These are phyloP conservation scores for Engraulis encrasicolus DNA, from an alignment of 2,113 vertebrate genomes.

Conservation along the genomic window DNA sequence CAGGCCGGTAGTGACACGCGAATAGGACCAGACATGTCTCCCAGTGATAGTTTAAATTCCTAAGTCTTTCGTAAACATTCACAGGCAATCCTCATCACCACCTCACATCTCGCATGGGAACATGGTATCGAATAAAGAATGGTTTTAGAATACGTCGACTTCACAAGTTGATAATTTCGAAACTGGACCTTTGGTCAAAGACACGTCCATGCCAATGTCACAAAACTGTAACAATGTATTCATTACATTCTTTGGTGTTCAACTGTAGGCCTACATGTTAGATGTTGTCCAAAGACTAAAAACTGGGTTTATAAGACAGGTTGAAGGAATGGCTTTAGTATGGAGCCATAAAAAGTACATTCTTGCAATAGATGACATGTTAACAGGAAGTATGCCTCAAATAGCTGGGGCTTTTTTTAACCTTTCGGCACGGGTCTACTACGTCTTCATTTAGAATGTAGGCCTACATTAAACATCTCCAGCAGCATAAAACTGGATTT, in stretches of 20 bases:
- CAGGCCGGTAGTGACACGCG: neutral
- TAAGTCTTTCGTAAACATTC: neutral
- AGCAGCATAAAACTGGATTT: neutral
- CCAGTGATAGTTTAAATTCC: slow-evolving; percentile 2
- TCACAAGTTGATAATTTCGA: neutral
- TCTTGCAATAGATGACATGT: slow-evolving; percentile 13
- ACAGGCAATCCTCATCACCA: neutral
- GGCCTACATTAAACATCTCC: neutral
- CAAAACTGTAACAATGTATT: neutral
- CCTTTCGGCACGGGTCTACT: neutral
- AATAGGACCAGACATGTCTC: slow-evolving; percentile 8
- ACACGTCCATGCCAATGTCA: neutral
- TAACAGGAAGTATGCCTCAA: slow-evolving; percentile 5
- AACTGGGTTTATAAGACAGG: neutral
- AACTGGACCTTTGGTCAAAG: neutral
- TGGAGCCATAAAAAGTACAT: neutral
- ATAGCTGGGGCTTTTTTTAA: slow-evolving; percentile 9
- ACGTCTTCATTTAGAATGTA: neutral
- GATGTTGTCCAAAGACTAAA: neutral
- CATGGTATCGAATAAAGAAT: neutral
- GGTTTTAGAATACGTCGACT: neutral
- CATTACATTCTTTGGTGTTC: neutral
- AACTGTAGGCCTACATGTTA: no score
- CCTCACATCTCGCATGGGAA: neutral
- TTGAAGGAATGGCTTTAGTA: neutral